Conservation (phyloP, 1,140 invertebrate genomes). For the Lepidurus packardi region DNA sequence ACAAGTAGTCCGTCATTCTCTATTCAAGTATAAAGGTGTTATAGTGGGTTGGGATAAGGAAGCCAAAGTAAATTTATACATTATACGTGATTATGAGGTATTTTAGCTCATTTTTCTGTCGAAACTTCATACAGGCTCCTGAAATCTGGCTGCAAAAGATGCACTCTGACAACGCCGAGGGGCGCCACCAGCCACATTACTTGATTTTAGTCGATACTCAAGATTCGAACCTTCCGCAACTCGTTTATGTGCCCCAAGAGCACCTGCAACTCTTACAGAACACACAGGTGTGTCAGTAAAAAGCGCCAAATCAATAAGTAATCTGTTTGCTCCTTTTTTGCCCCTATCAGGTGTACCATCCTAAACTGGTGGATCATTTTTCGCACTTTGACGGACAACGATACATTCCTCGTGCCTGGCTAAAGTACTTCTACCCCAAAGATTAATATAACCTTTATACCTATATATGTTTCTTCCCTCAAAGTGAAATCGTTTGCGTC, state of each 20-base stretch:
- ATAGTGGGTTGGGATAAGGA: neutral
- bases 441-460: neutral
- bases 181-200: constrained; percentile 12
- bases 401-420: neutral
- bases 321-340: neutral
- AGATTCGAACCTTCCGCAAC: neutral
- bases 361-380: neutral
- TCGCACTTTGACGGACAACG: neutral
- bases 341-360: neutral
- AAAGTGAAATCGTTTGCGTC: neutral
- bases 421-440: constrained; percentile 11
- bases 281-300: neutral
- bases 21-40: neutral
- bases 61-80: neutral
- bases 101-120: neutral
- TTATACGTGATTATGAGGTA: neutral
- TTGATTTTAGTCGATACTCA: constrained; percentile 1
- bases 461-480: too few species aligned
- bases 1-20: neutral
- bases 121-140: neutral
- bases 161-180: neutral
- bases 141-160: neutral
- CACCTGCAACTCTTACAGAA: neutral
- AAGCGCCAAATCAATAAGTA: neutral
- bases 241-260: neutral